These are phyloP conservation scores for Oppia nitens DNA, from an alignment of 1,140 invertebrate species.

Conservation along the genomic window DNA sequence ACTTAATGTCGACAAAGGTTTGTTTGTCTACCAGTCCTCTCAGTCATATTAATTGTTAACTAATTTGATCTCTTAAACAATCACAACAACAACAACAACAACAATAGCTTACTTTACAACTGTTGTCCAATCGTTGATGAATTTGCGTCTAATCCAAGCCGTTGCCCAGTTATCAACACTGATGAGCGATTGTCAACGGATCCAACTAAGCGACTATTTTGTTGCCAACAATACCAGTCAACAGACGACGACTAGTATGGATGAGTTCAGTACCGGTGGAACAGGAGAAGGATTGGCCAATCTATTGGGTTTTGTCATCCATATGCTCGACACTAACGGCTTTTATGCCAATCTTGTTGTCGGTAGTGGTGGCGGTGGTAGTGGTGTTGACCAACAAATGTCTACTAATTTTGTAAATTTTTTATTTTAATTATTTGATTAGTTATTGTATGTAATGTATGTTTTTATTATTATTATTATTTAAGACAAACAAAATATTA, in stretches of 20 bases:
- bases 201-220: constrained; percentile 27
- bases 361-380: too few relatives aligned
- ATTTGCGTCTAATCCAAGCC: constrained; percentile 72
- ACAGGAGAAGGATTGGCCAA: too few relatives aligned
- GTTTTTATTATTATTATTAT: too few relatives aligned
- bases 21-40: constrained; percentile 24
- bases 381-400: background rate
- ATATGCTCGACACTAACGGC: too few relatives aligned
- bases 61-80: constrained; percentile 19
- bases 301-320: too few relatives aligned
- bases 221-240: background rate
- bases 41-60: background rate
- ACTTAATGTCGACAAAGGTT: constrained; percentile 65
- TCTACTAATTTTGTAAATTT: constrained; percentile 12
- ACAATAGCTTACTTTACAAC: constrained; percentile 75
- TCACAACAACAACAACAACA: too few relatives aligned
- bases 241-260: too few relatives aligned
- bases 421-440: too few relatives aligned
- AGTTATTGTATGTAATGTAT: too few relatives aligned
- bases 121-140: constrained; percentile 67
- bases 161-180: constrained; percentile 49
- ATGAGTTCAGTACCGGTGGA: too few relatives aligned
- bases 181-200: constrained; percentile 36
- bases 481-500: too few relatives aligned
- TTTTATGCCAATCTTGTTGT: too few relatives aligned